Evolutionary conservation across 1,140 invertebrate genomes (phyloP), one percentile per base, ranked within the genome.

Genomic region (Leguminivora glycinivorella): DNA sequence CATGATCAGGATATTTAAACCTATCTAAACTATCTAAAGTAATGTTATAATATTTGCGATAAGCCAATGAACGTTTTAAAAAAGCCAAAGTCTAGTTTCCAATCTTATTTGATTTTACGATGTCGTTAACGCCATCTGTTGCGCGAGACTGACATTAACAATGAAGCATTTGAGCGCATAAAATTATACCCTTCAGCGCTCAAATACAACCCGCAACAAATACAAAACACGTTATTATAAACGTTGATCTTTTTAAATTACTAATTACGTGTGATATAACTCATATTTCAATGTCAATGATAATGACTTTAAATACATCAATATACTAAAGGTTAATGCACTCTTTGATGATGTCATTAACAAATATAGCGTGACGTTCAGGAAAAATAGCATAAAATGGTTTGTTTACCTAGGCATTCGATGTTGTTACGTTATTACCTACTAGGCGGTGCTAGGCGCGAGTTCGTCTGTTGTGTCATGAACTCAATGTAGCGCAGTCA

Each of bases 401-500:
- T 63, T 63, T 63, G 58, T 63, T 63, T 63, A 63, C 58, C 58
- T 63, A 63, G 58, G 58, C 58, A 63, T 29, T 63, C 58, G 58
- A 34, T 31, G 26, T 63, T 63, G 58, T 63, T 63, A 63, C 58
- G 58, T 63, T 63, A 63, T 63, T 63, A 63, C 47, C 47, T 52
- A 22, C 47, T 52, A 52, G 47, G 47, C 47, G 47, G 47, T 52
- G 47, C 69, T 68, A 72, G 71, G 74, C 74, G 75, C 73, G 78
- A 80, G 79, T 83, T 81, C 79, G 81, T 87, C 79, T 85, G 78
- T 82, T 76, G 75, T 81, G 77, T 79, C 80, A 72, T 84, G 87
- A 91, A 91, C 87, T 86, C 85, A 71, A 81, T 24, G 81, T 78
- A 9, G 75, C 78, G 76, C 85, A 88, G 87, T 91, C 87, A 89